These are phyloP conservation scores for Muschampia plurimacula DNA, from an alignment of 2,888 invertebrate species.

Conservation along the genomic window DNA sequence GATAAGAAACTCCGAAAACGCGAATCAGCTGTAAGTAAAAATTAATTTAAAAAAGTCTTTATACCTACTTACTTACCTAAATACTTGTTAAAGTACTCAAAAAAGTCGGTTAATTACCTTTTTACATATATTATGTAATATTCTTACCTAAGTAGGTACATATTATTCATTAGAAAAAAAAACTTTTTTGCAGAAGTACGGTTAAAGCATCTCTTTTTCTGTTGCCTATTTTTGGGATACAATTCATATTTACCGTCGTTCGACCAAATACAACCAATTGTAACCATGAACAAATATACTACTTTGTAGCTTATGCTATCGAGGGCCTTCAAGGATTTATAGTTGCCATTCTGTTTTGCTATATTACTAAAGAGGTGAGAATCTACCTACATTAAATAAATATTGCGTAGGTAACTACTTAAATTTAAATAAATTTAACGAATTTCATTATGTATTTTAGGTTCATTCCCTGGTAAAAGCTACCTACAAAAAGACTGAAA, in stretches of 20 bases:
- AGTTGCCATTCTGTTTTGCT: slow-evolving; percentile 88
- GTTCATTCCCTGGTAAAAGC: slow-evolving; percentile 72
- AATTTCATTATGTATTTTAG: slow-evolving; percentile 54
- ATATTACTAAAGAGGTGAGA: slow-evolving; percentile 87
- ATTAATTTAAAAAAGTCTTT: background rate
- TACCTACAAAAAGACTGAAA: slow-evolving; percentile 78
- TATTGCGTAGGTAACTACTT: background rate
- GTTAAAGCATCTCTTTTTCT: slow-evolving; percentile 88
- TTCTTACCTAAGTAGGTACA: background rate
- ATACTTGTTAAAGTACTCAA: too few relatives aligned
- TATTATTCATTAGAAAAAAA: too few relatives aligned
- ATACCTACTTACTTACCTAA: background rate
- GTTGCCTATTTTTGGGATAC: slow-evolving; percentile 89
- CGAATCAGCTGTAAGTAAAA: slow-evolving; percentile 75
- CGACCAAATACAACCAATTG: slow-evolving; percentile 81
- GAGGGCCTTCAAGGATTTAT: slow-evolving; percentile 87
- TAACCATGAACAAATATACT: slow-evolving; percentile 84
- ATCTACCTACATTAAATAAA: background rate
- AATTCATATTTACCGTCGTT: slow-evolving; percentile 87
- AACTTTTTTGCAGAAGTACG: slow-evolving; percentile 78
- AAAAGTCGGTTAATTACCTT: too few relatives aligned
- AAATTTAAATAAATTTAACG: background rate
- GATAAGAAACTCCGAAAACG: slow-evolving; percentile 82
- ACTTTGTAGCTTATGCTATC: slow-evolving; percentile 84
- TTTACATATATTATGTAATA: too few relatives aligned